A percentile compares a stretch with the other conserved stretches of the same genome.
These are phyloP conservation scores for Iphiclides podalirius DNA, from an alignment of 2,888 invertebrate genomes.

Conservation along the genomic window DNA sequence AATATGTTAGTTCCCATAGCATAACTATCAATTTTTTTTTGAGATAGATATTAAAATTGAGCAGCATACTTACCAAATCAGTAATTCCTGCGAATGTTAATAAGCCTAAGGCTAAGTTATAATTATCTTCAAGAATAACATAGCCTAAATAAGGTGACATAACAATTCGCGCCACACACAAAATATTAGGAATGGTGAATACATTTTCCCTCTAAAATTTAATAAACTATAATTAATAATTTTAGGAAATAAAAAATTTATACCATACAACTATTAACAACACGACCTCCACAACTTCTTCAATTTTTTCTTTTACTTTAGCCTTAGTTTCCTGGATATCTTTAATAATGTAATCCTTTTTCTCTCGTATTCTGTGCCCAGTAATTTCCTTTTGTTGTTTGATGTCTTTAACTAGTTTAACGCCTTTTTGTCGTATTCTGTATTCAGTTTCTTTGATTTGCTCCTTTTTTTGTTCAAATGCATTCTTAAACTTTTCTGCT, in stretches of 20 bases:
- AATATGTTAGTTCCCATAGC: no score
- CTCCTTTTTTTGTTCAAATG: conserved; percentile 81
- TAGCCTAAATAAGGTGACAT: conserved; percentile 94
- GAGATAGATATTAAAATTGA: no score
- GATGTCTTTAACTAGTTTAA: conserved; percentile 66
- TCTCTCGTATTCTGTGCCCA: conserved; percentile 71
- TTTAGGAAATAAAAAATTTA: neutral
- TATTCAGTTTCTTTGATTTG: conserved; percentile 81
- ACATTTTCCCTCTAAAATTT: conserved; percentile 88
- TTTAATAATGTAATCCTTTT: conserved; percentile 82
- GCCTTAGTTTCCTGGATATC: conserved; percentile 86
- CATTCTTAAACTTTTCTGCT: conserved; percentile 75
- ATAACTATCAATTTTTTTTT: no score
- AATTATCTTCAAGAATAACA: conserved; percentile 90
- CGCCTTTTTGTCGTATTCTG: conserved; percentile 64
- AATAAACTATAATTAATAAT: neutral
- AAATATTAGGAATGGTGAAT: conserved; percentile 94
- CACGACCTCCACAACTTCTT: conserved; percentile 86
- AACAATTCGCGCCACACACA: conserved; percentile 91
- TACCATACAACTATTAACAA: conserved; percentile 25
- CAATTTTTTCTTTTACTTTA: conserved; percentile 86
- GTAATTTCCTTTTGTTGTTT: conserved; percentile 67
- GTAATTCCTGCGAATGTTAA: conserved; percentile 93
- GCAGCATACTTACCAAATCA: conserved; percentile 85
- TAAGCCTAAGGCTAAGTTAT: conserved; percentile 88